These are phyloP conservation scores for Rhamphomyia laevipes DNA, from an alignment of 2,888 invertebrate species.

Conservation along the genomic window DNA sequence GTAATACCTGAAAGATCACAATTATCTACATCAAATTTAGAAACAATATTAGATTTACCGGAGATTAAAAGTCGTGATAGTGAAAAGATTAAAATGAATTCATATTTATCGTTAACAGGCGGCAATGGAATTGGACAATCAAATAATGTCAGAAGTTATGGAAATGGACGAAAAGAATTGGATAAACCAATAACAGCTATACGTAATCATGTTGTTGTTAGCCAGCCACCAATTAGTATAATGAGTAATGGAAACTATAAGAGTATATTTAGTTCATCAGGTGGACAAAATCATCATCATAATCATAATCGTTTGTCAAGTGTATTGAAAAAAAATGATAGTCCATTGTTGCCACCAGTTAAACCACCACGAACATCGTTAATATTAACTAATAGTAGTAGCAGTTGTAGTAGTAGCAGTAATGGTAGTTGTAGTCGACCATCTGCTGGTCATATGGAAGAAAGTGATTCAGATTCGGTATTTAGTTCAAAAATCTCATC, in stretches of 20 bases:
- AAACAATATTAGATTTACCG: constrained; percentile 60
- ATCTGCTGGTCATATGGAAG: constrained; percentile 23
- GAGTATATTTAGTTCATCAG: constrained; percentile 16
- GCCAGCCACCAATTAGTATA: constrained; percentile 13
- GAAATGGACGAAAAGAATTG: not conserved
- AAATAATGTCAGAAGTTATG: not conserved
- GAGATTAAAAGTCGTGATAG: constrained; percentile 69
- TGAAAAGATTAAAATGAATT: constrained; percentile 38
- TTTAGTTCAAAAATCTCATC: constrained; percentile 77
- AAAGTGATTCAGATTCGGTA: constrained; percentile 70
- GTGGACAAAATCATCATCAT: not conserved
- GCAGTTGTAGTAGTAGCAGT: not conserved
- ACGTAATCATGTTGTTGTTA: constrained; percentile 3
- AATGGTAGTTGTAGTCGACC: constrained; percentile 31
- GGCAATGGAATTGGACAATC: not conserved
- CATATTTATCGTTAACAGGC: constrained; percentile 16
- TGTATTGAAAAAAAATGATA: constrained; percentile 14
- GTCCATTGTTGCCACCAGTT: constrained; percentile 24
- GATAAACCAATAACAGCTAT: not conserved
- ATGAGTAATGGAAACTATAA: constrained; percentile 23
- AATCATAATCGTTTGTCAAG: constrained; percentile 17
- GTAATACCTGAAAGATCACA: constrained; percentile 68
- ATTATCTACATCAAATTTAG: constrained; percentile 35
- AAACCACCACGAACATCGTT: constrained; percentile 35
- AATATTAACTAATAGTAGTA: constrained; percentile 17